Conservation (phyloP, 2,888 invertebrate genomes). For the Colletes collaris region DNA sequence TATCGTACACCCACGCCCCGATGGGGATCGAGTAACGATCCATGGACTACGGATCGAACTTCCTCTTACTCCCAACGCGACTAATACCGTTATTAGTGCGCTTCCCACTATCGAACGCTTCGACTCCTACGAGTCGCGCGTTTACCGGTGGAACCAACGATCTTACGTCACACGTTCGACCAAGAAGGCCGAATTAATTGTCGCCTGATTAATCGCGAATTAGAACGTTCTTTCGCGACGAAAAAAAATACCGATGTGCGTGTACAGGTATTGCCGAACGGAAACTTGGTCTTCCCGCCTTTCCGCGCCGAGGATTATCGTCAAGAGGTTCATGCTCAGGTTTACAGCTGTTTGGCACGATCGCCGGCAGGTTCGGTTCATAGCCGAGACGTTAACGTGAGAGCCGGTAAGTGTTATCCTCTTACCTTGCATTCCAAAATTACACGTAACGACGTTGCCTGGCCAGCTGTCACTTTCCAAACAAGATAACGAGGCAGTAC, state of each 20-base stretch:
- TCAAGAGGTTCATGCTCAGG: slow-evolving; percentile 97
- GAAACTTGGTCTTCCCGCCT: slow-evolving; percentile 96
- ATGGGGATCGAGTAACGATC: slow-evolving; percentile 2
- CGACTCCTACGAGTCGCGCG: slow-evolving; percentile 30
- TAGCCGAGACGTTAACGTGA: slow-evolving; percentile 95
- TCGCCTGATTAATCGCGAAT: slow-evolving; percentile 20
- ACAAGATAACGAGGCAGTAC: not conserved
- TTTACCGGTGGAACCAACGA: slow-evolving; percentile 28
- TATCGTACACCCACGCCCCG: not conserved
- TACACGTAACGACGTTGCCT: slow-evolving; percentile 34
- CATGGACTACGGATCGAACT: too few species aligned
- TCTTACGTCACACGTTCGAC: slow-evolving; percentile 38
- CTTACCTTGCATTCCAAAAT: slow-evolving; percentile 35
- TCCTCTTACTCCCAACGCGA: not conserved
- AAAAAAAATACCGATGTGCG: not conserved
- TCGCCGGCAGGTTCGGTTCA: slow-evolving; percentile 95
- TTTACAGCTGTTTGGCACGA: slow-evolving; percentile 95
- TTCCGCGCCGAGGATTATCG: slow-evolving; percentile 97
- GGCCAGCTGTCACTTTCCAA: slow-evolving; percentile 52
- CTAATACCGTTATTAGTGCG: not conserved
- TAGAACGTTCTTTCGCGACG: not conserved
- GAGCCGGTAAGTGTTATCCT: slow-evolving; percentile 90
- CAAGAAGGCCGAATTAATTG: slow-evolving; percentile 46
- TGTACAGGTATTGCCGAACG: slow-evolving; percentile 92
- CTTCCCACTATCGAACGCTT: slow-evolving; percentile 14